Evolutionary conservation across 2,113 vertebrate species (phyloP).

Genomic region (Corythornis cristatus): DNA sequence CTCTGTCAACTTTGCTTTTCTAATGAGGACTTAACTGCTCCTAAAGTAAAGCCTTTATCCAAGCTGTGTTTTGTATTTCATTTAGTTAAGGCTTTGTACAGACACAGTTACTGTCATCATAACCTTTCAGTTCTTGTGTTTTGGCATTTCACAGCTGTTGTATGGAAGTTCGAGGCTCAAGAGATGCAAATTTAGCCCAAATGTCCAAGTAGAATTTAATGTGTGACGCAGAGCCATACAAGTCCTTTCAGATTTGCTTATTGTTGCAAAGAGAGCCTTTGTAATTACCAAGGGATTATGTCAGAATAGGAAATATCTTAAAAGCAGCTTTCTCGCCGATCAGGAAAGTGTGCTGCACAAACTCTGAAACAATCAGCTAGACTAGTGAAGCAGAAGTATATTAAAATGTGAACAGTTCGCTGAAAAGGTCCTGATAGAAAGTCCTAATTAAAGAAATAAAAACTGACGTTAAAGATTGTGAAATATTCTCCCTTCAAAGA

Average conservation of each 20-base stretch:
- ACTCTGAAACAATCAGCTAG: conserved; percentile 51
- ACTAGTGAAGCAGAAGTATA: conserved; percentile 67
- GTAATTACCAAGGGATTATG: conserved; percentile 75
- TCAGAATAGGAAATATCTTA: conserved; percentile 53
- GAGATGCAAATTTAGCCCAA: conserved; percentile 60
- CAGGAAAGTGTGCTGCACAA: conserved; percentile 61
- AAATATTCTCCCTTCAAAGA: conserved; percentile 1
- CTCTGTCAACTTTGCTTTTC: conserved; percentile 48
- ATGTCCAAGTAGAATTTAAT: conserved; percentile 57
- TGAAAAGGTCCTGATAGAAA: conserved; percentile 57
- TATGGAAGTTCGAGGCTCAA: conserved; percentile 27
- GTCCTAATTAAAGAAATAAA: conserved; percentile 79
- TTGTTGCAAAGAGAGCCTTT: conserved; percentile 68
- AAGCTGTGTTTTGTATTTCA: conserved; percentile 37
- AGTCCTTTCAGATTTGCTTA: conserved; percentile 65
- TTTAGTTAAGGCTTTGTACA: conserved; percentile 50
- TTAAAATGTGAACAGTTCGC: conserved; percentile 73
- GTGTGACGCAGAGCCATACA: background rate
- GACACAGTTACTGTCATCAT: conserved; percentile 8
- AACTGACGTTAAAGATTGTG: conserved; percentile 52
- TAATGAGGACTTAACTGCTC: conserved; percentile 41
- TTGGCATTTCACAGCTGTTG: conserved; percentile 49
- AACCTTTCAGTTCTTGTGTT: conserved; percentile 37
- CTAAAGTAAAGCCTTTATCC: conserved; percentile 25
- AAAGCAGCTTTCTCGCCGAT: conserved; percentile 67